Evolutionary conservation across 2,797 vertebrate genomes (phyloP).

Genomic region (Crocodylus rhombifer): DNA sequence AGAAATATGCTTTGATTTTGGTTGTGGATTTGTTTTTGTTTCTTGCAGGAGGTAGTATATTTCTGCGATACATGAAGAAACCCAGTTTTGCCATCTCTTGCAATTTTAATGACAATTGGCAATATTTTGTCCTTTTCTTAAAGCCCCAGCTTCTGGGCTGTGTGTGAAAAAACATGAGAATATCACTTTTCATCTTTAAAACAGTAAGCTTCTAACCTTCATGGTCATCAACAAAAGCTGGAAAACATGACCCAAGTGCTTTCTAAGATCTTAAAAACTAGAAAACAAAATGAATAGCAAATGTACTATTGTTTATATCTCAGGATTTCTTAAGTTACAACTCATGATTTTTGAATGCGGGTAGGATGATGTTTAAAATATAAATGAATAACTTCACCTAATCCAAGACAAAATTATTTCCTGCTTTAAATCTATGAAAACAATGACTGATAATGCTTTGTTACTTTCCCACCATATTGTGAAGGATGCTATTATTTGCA

Average conservation of each 20-base stretch:
- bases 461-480: too few species aligned
- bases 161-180: not conserved
- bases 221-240: not conserved
- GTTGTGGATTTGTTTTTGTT: not conserved
- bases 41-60: not conserved
- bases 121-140: not conserved
- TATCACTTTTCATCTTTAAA: not conserved
- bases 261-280: not conserved
- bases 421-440: not conserved
- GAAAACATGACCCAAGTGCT: not conserved
- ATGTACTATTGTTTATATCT: not conserved
- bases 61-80: accelerated
- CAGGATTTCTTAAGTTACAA: not conserved
- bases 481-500: too few species aligned
- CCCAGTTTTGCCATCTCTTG: not conserved
- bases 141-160: not conserved
- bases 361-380: not conserved
- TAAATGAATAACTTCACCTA: not conserved
- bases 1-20: not conserved
- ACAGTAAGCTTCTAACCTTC: not conserved
- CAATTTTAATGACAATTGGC: not conserved
- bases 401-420: not conserved
- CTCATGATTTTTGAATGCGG: not conserved
- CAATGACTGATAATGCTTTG: not conserved
- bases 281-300: not conserved